Evolutionary conservation across 2,797 vertebrate species (phyloP), one percentile per base, ranked within the genome.

Genomic region (Notolepis coatsorum): DNA sequence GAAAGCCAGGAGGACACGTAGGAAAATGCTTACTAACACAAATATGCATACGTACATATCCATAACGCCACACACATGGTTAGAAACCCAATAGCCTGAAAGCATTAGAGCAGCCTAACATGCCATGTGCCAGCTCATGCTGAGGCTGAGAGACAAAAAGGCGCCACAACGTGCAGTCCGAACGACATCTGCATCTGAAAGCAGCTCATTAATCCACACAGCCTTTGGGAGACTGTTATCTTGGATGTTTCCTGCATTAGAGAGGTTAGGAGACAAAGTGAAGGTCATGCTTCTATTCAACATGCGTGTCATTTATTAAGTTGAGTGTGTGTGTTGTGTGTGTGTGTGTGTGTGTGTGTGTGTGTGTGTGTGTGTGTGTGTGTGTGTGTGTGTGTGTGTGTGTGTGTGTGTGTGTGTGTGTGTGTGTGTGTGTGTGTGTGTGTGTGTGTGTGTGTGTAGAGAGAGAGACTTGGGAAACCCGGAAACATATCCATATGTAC

Each of bases 121-220:
- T 90, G 84, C 85, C 13, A 30, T 3, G 33, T 38, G 0, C 60
- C 65, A 45, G 54, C 31, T 2, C 85, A 89, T 86, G 85, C 89
- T 68, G 3, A 61, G 43, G 54, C 50, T 7, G 35, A 61, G 41
- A 65, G 57, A 72, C 9, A 17, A 8, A 30, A 20, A 48, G 51
- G 50, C 3, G 21, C 65, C 64, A 43, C 54, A 18, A 38, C 46
- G 27, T 69, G 68, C 65, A 53, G 63, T 45, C 41, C 64, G 21
- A 53, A 55, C 3, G 4, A 56, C 65, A 68, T 70, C 76, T 68
- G 75, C 25, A 68, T 70, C 67, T 65, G 67, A 75, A 73, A 82
- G 68, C 58, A 73, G 59, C 48, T 27, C 25, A 61, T 62, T 43
- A 30, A 43, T 79, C 50, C 38, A 41, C 39, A 18, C 0, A 51